Evolutionary conservation across 2,888 invertebrate species (phyloP).

Genomic region (Geotrupes spiniger): DNA sequence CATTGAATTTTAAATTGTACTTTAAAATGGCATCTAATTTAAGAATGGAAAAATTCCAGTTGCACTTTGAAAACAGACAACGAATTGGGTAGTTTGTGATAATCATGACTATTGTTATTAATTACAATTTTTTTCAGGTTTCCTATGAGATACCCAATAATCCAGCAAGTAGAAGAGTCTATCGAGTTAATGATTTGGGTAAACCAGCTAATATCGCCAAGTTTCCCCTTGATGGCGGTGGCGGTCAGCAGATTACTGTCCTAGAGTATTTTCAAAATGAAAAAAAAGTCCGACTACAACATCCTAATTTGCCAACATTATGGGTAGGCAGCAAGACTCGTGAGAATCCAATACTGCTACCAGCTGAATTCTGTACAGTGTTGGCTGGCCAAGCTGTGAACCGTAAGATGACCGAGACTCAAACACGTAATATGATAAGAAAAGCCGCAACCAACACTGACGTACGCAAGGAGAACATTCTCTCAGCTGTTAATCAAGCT

Average conservation of each 20-base stretch:
- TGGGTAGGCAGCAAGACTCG: constrained; percentile 59
- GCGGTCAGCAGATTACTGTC: constrained; percentile 47
- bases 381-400: constrained; percentile 73
- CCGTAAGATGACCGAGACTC: constrained; percentile 76
- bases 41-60: no score
- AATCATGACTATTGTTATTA: no score
- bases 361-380: constrained; percentile 79
- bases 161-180: constrained; percentile 47
- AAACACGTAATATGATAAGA: constrained; percentile 84
- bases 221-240: constrained; percentile 44
- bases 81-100: no score
- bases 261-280: constrained; percentile 48
- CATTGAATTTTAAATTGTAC: no score
- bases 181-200: constrained; percentile 51
- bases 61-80: no score
- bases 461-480: constrained; percentile 76
- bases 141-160: constrained; percentile 51
- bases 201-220: constrained; percentile 40
- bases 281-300: constrained; percentile 50
- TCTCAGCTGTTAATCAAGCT: constrained; percentile 54
- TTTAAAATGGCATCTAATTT: no score
- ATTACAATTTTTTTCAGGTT: constrained; percentile 46
- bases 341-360: constrained; percentile 72
- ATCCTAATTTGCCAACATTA: constrained; percentile 76
- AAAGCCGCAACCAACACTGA: constrained; percentile 80